Percentiles rank a stretch among this genome's conserved stretches.
Evolutionary conservation across 2,888 invertebrate species (phyloP).

Genomic region (Xylota sylvarum): DNA sequence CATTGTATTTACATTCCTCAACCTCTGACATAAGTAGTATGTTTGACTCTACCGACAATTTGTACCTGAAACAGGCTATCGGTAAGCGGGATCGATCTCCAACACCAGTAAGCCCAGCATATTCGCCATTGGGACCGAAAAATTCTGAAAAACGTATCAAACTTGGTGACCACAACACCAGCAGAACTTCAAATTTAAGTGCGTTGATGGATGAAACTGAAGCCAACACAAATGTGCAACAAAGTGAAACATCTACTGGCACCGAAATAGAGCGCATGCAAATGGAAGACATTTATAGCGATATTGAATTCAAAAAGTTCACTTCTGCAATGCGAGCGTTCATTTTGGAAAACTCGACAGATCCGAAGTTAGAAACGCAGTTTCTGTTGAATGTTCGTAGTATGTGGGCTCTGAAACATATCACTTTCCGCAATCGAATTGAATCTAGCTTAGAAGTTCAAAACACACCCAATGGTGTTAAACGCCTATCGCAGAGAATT

Average conservation of each 20-base stretch:
- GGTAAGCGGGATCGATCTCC: conserved; percentile 82
- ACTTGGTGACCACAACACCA: conserved; percentile 74
- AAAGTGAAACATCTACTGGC: not conserved
- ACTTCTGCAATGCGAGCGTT: conserved; percentile 81
- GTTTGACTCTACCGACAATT: conserved; percentile 81
- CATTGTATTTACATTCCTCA: conserved; percentile 75
- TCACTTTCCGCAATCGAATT: conserved; percentile 12
- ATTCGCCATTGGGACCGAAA: conserved; percentile 80
- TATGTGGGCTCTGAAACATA: conserved; percentile 81
- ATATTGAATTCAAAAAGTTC: conserved; percentile 81
- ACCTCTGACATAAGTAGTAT: conserved; percentile 82
- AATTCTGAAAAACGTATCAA: conserved; percentile 80
- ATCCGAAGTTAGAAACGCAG: conserved; percentile 80
- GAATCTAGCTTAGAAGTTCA: conserved; percentile 12
- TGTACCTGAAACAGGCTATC: conserved; percentile 76
- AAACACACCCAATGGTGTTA: conserved; percentile 70
- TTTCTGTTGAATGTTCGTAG: conserved; percentile 80
- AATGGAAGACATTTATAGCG: conserved; percentile 69
- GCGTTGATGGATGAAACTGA: conserved; percentile 47
- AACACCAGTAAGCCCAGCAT: conserved; percentile 82
- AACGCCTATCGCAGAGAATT: conserved; percentile 81
- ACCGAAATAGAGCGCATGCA: conserved; percentile 20
- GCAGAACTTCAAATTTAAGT: conserved; percentile 32
- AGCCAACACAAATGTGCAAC: not conserved
- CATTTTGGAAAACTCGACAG: conserved; percentile 79